Conservation (phyloP, 1,140 invertebrate species). For the Trichonephila clavipes region DNA sequence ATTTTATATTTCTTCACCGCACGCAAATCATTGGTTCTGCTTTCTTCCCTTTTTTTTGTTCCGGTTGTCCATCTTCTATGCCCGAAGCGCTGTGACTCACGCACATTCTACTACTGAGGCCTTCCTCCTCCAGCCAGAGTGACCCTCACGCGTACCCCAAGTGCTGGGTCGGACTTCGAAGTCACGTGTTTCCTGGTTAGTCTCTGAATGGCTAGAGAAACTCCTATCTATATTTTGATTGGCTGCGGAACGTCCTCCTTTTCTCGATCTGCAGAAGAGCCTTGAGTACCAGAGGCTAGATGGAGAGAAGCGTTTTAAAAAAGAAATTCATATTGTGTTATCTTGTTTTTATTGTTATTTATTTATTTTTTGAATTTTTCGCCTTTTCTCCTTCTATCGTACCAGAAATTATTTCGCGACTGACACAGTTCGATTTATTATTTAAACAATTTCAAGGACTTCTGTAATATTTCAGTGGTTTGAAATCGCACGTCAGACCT, state of each 20-base stretch:
- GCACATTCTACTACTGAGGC: not conserved
- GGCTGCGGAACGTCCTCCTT: not conserved
- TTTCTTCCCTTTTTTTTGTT: too few relatives aligned
- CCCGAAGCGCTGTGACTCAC: not conserved
- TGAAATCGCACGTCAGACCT: too few relatives aligned
- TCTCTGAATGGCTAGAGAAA: not conserved
- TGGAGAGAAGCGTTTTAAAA: not conserved
- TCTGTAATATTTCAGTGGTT: too few relatives aligned
- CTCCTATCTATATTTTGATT: not conserved
- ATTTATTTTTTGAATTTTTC: not conserved
- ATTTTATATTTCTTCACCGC: too few relatives aligned
- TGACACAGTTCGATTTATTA: too few relatives aligned
- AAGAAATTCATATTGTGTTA: not conserved
- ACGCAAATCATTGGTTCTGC: too few relatives aligned
- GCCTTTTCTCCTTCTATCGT: not conserved
- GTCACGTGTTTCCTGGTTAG: not conserved
- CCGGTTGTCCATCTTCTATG: too few relatives aligned
- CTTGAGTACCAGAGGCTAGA: not conserved
- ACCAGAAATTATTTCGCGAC: too few relatives aligned
- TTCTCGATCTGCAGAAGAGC: constrained; percentile 6
- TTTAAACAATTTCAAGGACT: too few relatives aligned
- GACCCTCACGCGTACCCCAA: constrained; percentile 22
- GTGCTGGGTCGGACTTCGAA: not conserved
- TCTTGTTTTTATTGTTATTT: not conserved
- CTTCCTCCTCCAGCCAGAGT: not conserved